Conservation (phyloP, 2,113 vertebrate species). For the Sylvietta virens region DNA sequence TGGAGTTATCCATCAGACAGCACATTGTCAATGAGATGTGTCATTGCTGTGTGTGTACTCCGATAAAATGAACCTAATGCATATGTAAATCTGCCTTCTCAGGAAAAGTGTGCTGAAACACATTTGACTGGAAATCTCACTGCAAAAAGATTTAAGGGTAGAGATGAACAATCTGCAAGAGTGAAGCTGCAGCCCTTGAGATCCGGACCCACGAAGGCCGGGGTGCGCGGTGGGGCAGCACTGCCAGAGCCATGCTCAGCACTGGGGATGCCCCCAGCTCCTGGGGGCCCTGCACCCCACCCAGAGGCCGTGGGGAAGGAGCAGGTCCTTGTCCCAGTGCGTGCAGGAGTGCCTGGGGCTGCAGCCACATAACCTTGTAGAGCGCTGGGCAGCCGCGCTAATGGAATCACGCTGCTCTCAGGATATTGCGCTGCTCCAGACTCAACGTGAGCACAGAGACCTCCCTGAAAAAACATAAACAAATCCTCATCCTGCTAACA, state of each 20-base stretch:
- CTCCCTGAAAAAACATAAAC: accelerated
- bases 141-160: constrained; percentile 41
- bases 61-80: constrained; percentile 71
- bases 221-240: accelerated
- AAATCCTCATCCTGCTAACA: not conserved
- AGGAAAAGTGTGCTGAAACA: constrained; percentile 62
- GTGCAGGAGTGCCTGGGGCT: not conserved
- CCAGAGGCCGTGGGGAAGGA: accelerated
- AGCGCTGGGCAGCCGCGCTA: not conserved
- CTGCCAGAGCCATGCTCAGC: accelerated
- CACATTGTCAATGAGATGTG: constrained; percentile 68
- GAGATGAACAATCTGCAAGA: constrained; percentile 25
- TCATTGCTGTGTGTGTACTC: constrained; percentile 61
- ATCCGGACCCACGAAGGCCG: accelerated
- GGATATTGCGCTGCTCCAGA: not conserved
- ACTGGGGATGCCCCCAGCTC: not conserved
- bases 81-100: constrained; percentile 72
- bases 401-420: not conserved
- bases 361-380: not conserved
- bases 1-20: constrained; percentile 63
- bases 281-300: not conserved
- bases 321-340: not conserved
- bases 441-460: not conserved
- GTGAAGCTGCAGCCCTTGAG: not conserved
- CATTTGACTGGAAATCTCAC: constrained; percentile 59